phyloP scores from a whole-genome alignment of 1,140 invertebrate species.

The Aricia agestis region DNA sequence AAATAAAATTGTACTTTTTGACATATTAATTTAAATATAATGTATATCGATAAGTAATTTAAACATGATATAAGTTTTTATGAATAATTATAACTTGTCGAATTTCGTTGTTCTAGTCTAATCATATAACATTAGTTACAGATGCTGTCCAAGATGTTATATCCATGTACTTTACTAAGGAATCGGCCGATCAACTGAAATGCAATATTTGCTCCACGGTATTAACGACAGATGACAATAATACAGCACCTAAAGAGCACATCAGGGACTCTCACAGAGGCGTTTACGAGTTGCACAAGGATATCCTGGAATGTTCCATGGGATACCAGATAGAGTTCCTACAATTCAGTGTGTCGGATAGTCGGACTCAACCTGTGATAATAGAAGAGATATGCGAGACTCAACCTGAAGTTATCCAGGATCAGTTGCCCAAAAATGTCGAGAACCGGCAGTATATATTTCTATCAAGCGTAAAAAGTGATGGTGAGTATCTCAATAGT shows the following conservation, averaged over 20 bases:
- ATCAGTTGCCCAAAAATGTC: slow-evolving; percentile 24
- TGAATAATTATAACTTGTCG: no score
- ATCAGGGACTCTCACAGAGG: slow-evolving; percentile 49
- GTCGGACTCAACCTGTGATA: slow-evolving; percentile 44
- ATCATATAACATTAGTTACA: slow-evolving; percentile 19
- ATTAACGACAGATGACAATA: slow-evolving; percentile 39
- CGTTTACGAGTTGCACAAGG: slow-evolving; percentile 52
- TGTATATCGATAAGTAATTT: no score
- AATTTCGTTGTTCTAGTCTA: no score
- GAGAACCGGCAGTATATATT: slow-evolving; percentile 42
- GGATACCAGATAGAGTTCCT: slow-evolving; percentile 65
- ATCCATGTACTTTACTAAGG: slow-evolving; percentile 50
- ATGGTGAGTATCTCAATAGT: not conserved
- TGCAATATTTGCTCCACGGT: slow-evolving; percentile 57
- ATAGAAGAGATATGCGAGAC: slow-evolving; percentile 47
- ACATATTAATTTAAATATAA: no score
- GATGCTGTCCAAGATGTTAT: slow-evolving; percentile 49
- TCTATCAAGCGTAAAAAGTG: slow-evolving; percentile 23
- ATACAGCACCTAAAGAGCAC: slow-evolving; percentile 42
- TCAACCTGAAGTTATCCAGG: slow-evolving; percentile 11
- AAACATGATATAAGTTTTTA: no score
- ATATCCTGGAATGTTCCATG: slow-evolving; percentile 43
- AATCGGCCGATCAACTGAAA: slow-evolving; percentile 36
- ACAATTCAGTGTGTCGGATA: slow-evolving; percentile 50
- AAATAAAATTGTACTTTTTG: no score